Percentiles rank a stretch among this genome's conserved stretches.
These are phyloP conservation scores for Odontesthes bonariensis DNA, from an alignment of 2,113 vertebrate species.

Conservation along the genomic window DNA sequence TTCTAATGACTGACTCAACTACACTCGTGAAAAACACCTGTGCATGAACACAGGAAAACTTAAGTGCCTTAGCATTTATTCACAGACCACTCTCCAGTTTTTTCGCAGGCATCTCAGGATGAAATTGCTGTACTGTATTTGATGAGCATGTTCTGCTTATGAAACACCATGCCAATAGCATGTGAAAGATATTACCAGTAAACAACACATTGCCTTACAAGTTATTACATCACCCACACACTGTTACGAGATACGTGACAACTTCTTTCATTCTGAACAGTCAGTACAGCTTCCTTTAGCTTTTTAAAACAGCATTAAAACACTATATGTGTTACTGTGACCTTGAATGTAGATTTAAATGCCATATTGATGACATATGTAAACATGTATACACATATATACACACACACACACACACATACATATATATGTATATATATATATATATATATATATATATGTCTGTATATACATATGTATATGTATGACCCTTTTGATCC, in stretches of 20 bases:
- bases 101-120: not conserved
- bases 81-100: not conserved
- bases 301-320: not conserved
- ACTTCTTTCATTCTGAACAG: conserved; percentile 31
- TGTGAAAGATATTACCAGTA: conserved; percentile 43
- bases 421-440: conserved; percentile 6
- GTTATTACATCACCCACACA: conserved; percentile 71
- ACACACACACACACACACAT: not conserved
- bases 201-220: conserved; percentile 65
- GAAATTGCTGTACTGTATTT: not conserved
- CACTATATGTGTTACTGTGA: conserved; percentile 6
- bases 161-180: conserved; percentile 37
- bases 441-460: not conserved
- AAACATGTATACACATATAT: conserved; percentile 2
- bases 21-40: not conserved
- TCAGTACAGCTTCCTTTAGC: conserved; percentile 6
- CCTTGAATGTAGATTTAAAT: not conserved
- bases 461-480: conserved; percentile 14
- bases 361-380: not conserved
- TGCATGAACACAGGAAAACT: not conserved
- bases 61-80: not conserved
- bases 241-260: conserved; percentile 30
- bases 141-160: not conserved
- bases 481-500: conserved; percentile 16
- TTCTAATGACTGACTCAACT: conserved; percentile 12